Percentiles rank a stretch among this genome's conserved stretches.
Evolutionary conservation across 2,888 invertebrate genomes (phyloP).

Genomic region (Scaptomyza caliginosa): DNA sequence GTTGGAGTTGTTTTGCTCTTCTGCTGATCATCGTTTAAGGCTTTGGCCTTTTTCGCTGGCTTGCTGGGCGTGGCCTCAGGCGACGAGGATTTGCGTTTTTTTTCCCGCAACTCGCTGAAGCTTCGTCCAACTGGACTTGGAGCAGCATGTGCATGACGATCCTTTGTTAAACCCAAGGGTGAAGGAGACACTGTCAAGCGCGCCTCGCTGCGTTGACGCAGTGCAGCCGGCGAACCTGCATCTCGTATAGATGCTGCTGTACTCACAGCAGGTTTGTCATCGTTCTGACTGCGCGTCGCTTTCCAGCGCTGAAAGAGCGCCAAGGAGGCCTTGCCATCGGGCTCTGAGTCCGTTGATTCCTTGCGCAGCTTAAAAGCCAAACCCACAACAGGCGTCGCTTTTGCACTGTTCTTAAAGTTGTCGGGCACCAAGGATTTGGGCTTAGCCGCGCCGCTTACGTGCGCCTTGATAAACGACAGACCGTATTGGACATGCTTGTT

Average conservation of each 20-base stretch:
- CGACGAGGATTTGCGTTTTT: slow-evolving; percentile 66
- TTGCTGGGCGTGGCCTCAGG: slow-evolving; percentile 20
- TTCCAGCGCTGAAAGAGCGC: slow-evolving; percentile 82
- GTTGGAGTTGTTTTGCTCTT: slow-evolving; percentile 11
- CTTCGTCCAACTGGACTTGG: not conserved
- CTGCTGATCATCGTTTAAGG: not conserved
- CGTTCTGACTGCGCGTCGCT: slow-evolving; percentile 24
- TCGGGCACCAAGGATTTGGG: slow-evolving; percentile 46
- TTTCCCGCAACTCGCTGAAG: too few relatives aligned
- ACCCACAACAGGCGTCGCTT: not conserved
- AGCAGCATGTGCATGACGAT: not conserved
- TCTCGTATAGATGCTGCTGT: slow-evolving; percentile 85
- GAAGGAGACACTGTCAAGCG: slow-evolving; percentile 5
- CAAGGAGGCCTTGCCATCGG: slow-evolving; percentile 61
- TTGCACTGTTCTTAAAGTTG: slow-evolving; percentile 20
- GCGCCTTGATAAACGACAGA: slow-evolving; percentile 90
- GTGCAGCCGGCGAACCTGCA: slow-evolving; percentile 68
- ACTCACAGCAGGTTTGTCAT: slow-evolving; percentile 6
- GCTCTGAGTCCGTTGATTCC: slow-evolving; percentile 86
- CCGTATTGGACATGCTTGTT: slow-evolving; percentile 92
- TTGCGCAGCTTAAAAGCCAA: slow-evolving; percentile 85
- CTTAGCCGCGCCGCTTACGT: slow-evolving; percentile 79
- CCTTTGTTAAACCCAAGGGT: too few relatives aligned
- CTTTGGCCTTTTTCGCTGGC: slow-evolving; percentile 36
- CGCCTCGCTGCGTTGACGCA: slow-evolving; percentile 35